These are phyloP conservation scores for Omphaloscelis lunosa DNA, from an alignment of 2,888 invertebrate species.

Conservation along the genomic window DNA sequence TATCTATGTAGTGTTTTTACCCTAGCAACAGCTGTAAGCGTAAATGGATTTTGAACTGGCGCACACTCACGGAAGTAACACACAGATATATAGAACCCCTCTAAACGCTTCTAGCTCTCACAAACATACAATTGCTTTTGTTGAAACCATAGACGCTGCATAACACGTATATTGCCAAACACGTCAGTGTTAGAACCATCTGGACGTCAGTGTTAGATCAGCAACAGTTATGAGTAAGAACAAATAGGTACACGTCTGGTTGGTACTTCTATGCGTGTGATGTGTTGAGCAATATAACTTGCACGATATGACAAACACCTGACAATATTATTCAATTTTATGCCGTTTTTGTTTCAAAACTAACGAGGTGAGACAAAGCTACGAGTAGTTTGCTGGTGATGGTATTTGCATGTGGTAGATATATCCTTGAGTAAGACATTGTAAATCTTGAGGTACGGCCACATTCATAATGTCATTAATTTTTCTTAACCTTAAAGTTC, in stretches of 20 bases:
- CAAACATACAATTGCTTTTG: background rate
- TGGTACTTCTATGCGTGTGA: constrained; percentile 1
- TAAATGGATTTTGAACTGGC: too few species aligned
- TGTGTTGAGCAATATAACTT: background rate
- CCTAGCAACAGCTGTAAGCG: background rate
- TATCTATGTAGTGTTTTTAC: too few species aligned
- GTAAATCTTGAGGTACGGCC: background rate
- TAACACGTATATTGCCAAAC: too few species aligned
- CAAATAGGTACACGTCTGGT: background rate
- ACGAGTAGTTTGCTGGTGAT: constrained; percentile 3
- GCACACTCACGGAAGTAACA: too few species aligned
- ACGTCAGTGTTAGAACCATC: background rate
- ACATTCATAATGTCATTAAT: background rate
- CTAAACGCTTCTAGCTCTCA: too few species aligned
- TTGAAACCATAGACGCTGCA: too few species aligned
- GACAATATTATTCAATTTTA: constrained; percentile 10
- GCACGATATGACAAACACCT: background rate
- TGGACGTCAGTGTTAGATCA: too few species aligned
- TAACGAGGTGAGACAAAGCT: background rate
- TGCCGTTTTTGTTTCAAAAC: constrained; percentile 1
- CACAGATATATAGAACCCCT: too few species aligned
- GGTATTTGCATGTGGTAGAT: background rate
- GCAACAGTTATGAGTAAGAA: background rate
- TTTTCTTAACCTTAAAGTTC: background rate
- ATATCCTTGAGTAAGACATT: background rate